These are phyloP conservation scores for Hypocryptadius cinnamomeus DNA, from an alignment of 2,113 vertebrate genomes.

Conservation along the genomic window DNA sequence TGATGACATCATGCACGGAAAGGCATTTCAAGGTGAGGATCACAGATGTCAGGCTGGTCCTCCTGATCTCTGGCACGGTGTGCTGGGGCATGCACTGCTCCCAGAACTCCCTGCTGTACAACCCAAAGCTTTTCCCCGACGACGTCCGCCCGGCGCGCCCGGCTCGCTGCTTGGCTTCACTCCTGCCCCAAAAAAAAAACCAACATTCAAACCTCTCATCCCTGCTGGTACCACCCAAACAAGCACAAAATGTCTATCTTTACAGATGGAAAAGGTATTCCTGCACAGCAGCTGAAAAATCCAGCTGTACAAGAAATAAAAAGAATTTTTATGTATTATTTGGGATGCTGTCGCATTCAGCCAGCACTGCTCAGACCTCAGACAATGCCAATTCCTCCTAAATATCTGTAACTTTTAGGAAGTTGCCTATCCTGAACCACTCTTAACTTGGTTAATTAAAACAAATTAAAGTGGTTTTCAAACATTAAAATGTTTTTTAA, in stretches of 20 bases:
- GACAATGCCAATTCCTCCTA: neutral
- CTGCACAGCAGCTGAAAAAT: neutral
- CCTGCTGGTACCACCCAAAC: neutral
- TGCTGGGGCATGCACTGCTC: slow-evolving; percentile 92
- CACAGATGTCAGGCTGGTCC: slow-evolving; percentile 88
- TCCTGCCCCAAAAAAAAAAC: slow-evolving; percentile 64
- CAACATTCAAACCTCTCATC: neutral
- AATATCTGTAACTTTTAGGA: neutral
- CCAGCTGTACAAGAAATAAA: neutral
- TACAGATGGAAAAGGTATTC: neutral
- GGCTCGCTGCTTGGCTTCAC: slow-evolving; percentile 87
- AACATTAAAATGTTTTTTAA: too few relatives aligned
- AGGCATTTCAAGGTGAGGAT: slow-evolving; percentile 94
- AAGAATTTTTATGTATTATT: neutral
- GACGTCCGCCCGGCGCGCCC: slow-evolving; percentile 90
- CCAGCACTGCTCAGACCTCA: neutral
- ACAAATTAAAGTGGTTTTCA: neutral
- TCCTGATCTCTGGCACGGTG: slow-evolving; percentile 91
- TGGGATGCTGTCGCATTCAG: neutral
- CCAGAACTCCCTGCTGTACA: slow-evolving; percentile 91
- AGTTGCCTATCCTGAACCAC: neutral
- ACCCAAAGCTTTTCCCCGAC: slow-evolving; percentile 84
- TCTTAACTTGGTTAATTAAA: neutral
- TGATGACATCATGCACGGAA: slow-evolving; percentile 90
- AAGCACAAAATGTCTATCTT: neutral